A percentile compares a stretch with the other conserved stretches of the same genome.
Evolutionary conservation across 2,797 vertebrate species (phyloP).

Genomic region (Neostethus bicornis): DNA sequence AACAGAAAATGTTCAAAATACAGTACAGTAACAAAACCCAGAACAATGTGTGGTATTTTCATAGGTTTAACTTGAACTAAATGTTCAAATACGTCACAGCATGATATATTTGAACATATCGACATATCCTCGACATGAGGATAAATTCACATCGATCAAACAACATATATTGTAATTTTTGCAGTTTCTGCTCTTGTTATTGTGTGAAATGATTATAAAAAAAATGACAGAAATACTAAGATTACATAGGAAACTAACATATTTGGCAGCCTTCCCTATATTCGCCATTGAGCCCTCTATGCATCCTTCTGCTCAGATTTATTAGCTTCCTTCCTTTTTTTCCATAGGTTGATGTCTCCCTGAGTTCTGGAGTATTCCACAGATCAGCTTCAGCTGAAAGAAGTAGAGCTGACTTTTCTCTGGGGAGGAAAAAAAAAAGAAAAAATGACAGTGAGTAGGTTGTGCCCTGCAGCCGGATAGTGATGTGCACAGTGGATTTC

Average conservation of each 20-base stretch:
- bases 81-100: background rate
- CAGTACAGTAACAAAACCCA: background rate
- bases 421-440: conserved; percentile 19
- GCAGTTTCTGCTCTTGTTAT: background rate
- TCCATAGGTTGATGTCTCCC: conserved; percentile 11
- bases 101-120: too few species aligned
- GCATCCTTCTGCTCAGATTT: conserved; percentile 14
- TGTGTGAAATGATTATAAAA: background rate
- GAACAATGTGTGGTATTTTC: conserved; percentile 1
- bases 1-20: background rate
- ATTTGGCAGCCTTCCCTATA: conserved; percentile 31
- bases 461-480: conserved; percentile 13
- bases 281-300: conserved; percentile 14
- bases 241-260: background rate
- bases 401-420: conserved; percentile 1
- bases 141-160: background rate
- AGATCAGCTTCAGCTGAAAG: background rate
- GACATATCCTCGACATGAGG: background rate
- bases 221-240: background rate
- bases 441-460: background rate
- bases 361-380: background rate
- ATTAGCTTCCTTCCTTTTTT: conserved; percentile 3
- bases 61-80: background rate
- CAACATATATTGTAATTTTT: background rate
- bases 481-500: conserved; percentile 18